A percentile compares a stretch with the other conserved stretches of the same genome.
These are phyloP conservation scores for Chaetophractus vellerosus DNA, from an alignment of 2,797 vertebrate genomes.

Conservation along the genomic window DNA sequence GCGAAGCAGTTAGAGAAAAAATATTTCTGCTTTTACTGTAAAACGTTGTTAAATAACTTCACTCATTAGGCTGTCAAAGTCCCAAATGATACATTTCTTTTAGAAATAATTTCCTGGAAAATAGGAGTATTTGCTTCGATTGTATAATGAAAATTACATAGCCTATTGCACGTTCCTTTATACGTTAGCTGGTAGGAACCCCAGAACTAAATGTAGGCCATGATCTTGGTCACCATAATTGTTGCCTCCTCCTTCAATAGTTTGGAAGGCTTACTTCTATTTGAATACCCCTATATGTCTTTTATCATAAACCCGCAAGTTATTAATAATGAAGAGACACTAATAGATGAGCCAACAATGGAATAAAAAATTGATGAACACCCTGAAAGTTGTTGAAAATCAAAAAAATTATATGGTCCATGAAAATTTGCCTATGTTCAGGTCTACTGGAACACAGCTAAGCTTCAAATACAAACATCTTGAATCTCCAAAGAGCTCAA, in stretches of 20 bases:
- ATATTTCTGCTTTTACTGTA: background rate
- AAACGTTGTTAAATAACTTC: conserved; percentile 15
- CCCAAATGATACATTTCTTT: conserved; percentile 1
- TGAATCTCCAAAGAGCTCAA: background rate
- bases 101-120: conserved; percentile 39
- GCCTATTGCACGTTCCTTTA: background rate
- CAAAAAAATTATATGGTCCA: conserved; percentile 20
- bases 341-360: conserved; percentile 14
- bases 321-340: conserved; percentile 20
- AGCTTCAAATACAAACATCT: conserved; percentile 23
- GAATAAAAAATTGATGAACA: too few species aligned
- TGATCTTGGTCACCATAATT: background rate
- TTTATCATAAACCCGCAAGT: background rate
- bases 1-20: background rate
- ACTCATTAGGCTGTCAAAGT: background rate
- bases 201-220: background rate
- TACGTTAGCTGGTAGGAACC: background rate
- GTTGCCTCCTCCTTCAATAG: background rate
- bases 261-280: background rate
- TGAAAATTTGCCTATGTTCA: background rate
- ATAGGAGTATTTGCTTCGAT: background rate
- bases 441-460: background rate
- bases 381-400: conserved; percentile 51
- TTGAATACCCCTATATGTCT: background rate
- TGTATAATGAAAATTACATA: background rate